Percentiles rank a stretch among this genome's conserved stretches.
phyloP scores from a whole-genome alignment of 37 sponge, comb jelly and placozoan genomes.

The Cliona cf. orientalis region DNA sequence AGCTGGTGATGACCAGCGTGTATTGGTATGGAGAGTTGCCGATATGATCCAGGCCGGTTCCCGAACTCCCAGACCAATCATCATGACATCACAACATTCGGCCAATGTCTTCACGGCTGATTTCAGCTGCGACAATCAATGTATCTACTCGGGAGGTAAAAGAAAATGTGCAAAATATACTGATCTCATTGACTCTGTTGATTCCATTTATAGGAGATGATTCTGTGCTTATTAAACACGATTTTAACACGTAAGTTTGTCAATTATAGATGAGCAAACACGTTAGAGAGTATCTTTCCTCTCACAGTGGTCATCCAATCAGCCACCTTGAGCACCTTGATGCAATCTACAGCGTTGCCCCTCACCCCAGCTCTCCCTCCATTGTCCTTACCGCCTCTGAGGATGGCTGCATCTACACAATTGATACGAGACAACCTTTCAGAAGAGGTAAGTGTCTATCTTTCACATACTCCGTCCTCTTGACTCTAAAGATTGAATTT shows the following conservation, averaged over 20 bases:
- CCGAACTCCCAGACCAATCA: neutral
- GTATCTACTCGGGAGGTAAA: conserved; percentile 60
- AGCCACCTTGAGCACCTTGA: conserved; percentile 21
- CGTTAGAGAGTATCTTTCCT: neutral
- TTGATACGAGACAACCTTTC: conserved; percentile 41
- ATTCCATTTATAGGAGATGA: conserved; percentile 57
- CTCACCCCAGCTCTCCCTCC: conserved; percentile 44
- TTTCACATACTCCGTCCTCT: no score
- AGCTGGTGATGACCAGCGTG: conserved; percentile 70
- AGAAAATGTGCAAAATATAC: neutral
- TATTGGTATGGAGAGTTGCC: conserved; percentile 56
- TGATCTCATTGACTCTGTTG: neutral
- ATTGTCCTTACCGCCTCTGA: conserved; percentile 58
- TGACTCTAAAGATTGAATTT: no score
- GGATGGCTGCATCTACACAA: conserved; percentile 57
- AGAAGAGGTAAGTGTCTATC: neutral
- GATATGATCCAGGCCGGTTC: conserved; percentile 23
- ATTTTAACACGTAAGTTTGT: conserved; percentile 43
- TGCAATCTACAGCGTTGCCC: conserved; percentile 53
- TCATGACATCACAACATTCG: conserved; percentile 35
- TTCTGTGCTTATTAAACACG: conserved; percentile 51
- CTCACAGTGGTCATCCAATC: conserved; percentile 34
- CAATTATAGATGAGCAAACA: neutral
- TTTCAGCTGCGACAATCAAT: conserved; percentile 54
- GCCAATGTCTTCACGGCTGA: conserved; percentile 58